Evolutionary conservation across 2,113 vertebrate genomes (phyloP), one percentile per base, ranked within the genome.

Genomic region (Callocephalon fimbriatum): DNA sequence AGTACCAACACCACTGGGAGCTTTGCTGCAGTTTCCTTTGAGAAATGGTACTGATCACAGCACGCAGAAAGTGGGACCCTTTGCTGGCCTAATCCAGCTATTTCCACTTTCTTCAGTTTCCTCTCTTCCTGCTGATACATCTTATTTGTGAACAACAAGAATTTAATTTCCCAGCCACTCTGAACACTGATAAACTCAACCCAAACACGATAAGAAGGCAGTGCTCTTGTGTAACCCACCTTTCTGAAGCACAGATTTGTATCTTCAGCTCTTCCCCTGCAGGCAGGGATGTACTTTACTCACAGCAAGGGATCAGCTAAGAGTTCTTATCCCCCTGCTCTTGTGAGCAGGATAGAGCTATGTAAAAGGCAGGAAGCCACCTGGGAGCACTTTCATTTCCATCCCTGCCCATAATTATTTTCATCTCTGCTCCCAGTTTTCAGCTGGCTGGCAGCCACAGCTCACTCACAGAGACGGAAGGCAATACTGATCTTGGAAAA

Each of bases 11-110:
- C 4, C 23, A 40, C 66, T 21, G 23, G 35, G 79, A 83, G 50
- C 40, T 88, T 80, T 62, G 83, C 26, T 63, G 27, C 1, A 0
- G 27, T 77, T 89, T 45, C 44, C 20, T 78, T 62, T 25, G 38
- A 48, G 53, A 44, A 31, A 23, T 0, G 0, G 70, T 11, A 61
- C 44, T 37, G 70, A 85, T 40, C n/a, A 27, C 1, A 0, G 48
- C 11, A 14, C 16, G n/a, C n/a, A 77, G 70, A 77, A 81, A 27
- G 53, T 27, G 68, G 63, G 61, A 86, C 47, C n/a, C 42, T 81
- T 47, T 26, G 58, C 37, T 77, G 53, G 20, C 47, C 73, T 76
- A 58, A 50, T 56, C 79, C 53, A 68, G 6, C 31, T 81, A 51
- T 27, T 81, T 59, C 47, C 4, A 1, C 45, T 76, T 51, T 42